Conservation (phyloP, 23 tunicate species). For the Halocynthia aurantium region DNA sequence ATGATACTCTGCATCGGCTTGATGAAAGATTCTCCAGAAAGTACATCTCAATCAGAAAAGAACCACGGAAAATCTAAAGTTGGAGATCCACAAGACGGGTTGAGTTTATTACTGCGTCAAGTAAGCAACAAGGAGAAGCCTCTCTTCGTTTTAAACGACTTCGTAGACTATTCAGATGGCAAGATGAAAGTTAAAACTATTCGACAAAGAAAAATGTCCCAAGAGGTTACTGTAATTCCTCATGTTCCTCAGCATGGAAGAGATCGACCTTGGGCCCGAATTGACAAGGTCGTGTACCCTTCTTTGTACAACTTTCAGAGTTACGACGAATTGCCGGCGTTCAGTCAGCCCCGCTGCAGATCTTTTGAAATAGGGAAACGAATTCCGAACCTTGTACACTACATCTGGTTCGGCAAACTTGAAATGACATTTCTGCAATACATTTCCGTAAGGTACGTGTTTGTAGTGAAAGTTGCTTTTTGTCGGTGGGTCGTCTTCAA, state of each 20-base stretch:
- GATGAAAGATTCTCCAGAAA: no score
- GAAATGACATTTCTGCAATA: constrained; percentile 16
- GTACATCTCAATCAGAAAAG: no score
- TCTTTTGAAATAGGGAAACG: background rate
- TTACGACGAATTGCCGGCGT: background rate
- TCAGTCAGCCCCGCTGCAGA: background rate
- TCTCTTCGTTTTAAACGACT: background rate
- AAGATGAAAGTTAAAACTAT: background rate
- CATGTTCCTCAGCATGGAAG: background rate
- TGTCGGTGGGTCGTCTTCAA: no score
- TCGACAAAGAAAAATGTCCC: background rate
- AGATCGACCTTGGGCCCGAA: background rate
- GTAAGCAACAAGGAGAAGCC: constrained; percentile 1
- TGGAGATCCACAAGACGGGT: no score
- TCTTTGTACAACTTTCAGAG: background rate
- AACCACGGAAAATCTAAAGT: no score
- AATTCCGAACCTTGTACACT: constrained; percentile 1
- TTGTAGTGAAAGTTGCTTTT: background rate
- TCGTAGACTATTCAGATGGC: background rate
- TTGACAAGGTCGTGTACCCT: background rate
- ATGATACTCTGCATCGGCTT: no score
- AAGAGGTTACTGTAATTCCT: no score
- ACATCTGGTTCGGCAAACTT: constrained; percentile 6
- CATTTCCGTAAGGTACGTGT: background rate
- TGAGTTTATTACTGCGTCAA: background rate